These are phyloP conservation scores for Pristionchus exspectatus DNA, from an alignment of 2,888 invertebrate species.

Conservation along the genomic window DNA sequence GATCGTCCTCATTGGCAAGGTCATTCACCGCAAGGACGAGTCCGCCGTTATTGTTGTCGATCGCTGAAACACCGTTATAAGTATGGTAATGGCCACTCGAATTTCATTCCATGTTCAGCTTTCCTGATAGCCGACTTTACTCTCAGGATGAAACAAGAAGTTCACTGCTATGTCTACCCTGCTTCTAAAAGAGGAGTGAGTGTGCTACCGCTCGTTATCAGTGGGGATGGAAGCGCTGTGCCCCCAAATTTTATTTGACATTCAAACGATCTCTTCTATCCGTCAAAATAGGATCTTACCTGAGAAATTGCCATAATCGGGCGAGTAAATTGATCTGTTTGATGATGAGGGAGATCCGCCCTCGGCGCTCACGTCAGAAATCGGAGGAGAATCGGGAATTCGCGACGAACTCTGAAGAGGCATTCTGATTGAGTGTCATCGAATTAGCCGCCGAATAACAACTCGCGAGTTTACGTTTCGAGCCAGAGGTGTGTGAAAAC, in stretches of 20 bases:
- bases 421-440: not conserved
- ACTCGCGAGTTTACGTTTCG: not conserved
- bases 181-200: no score
- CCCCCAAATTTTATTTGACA: no score
- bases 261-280: no score
- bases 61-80: not conserved
- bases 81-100: no score
- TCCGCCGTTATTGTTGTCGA: conserved; percentile 59
- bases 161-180: not conserved
- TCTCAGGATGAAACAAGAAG: no score
- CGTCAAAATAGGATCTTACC: conserved; percentile 40
- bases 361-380: conserved; percentile 74
- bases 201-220: no score
- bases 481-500: not conserved
- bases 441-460: not conserved
- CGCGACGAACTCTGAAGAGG: conserved; percentile 54
- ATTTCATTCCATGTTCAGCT: no score
- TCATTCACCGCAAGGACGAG: conserved; percentile 63
- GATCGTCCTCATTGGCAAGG: conserved; percentile 37
- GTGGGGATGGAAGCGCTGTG: no score
- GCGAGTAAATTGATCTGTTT: conserved; percentile 75
- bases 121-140: no score
- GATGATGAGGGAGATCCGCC: conserved; percentile 72
- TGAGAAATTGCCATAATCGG: conserved; percentile 68
- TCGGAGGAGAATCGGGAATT: conserved; percentile 76